phyloP scores from a whole-genome alignment of 2,797 vertebrate genomes.

The Danio jaintianensis region DNA sequence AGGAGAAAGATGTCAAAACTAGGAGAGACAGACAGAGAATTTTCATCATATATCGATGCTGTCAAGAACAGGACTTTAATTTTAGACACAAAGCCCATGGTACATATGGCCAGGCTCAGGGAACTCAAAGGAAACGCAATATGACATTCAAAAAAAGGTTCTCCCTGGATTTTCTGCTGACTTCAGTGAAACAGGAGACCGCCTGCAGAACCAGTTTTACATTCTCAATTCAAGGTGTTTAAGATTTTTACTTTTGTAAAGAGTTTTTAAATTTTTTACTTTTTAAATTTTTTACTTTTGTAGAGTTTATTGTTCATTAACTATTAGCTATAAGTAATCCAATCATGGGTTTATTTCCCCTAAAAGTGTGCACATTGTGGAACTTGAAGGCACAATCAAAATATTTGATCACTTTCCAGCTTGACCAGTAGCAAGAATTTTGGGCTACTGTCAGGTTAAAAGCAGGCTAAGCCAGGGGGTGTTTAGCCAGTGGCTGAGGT shows the following conservation, averaged over 20 bases:
- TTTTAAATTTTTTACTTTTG: no score
- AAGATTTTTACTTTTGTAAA: no score
- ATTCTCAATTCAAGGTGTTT: background rate
- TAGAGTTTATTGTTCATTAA: no score
- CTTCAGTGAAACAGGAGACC: background rate
- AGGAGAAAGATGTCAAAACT: conserved; percentile 2
- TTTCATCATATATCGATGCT: background rate
- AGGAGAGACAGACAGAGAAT: background rate
- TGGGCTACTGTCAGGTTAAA: background rate
- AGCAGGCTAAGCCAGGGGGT: background rate
- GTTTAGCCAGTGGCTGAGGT: no score
- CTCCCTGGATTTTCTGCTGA: background rate
- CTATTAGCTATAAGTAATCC: background rate
- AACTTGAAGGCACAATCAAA: background rate
- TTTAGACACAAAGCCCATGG: background rate
- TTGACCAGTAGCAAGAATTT: background rate
- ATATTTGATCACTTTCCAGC: background rate
- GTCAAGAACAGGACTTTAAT: background rate
- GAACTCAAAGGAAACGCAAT: background rate
- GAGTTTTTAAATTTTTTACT: no score
- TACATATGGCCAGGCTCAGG: conserved; percentile 7
- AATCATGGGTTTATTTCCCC: background rate
- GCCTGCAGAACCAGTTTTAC: background rate
- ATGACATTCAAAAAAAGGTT: conserved; percentile 5
- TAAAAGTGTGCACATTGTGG: no score